These are phyloP conservation scores for Henicopernis longicauda DNA, from an alignment of 2,113 vertebrate species.

Conservation along the genomic window DNA sequence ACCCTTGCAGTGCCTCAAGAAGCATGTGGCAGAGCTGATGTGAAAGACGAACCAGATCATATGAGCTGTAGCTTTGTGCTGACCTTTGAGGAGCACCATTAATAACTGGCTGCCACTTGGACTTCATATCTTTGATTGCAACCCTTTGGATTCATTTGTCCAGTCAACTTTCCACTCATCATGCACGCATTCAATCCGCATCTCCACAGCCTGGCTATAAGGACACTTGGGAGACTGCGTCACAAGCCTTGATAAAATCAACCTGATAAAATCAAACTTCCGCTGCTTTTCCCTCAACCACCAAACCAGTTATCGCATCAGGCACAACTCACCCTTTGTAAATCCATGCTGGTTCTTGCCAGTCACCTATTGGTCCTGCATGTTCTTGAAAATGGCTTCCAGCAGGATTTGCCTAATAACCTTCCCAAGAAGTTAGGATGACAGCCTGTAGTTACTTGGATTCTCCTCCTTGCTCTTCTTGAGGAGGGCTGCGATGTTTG, in stretches of 20 bases:
- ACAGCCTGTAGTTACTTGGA: neutral
- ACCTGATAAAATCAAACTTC: neutral
- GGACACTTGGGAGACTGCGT: neutral
- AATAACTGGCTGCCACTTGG: neutral
- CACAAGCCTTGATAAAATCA: neutral
- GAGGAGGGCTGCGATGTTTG: neutral
- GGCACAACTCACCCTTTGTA: rapidly evolving
- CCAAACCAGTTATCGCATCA: neutral
- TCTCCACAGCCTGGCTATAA: neutral
- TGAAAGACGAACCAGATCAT: neutral
- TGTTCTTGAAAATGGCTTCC: neutral
- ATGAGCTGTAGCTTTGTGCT: neutral
- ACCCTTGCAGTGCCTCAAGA: neutral
- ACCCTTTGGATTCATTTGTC: neutral
- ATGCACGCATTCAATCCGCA: rapidly evolving
- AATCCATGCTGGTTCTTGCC: neutral
- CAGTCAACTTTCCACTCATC: neutral
- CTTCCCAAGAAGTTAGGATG: neutral
- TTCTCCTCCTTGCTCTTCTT: neutral
- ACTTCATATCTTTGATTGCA: neutral
- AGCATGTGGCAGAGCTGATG: neutral
- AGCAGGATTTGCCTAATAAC: neutral
- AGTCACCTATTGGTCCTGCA: neutral
- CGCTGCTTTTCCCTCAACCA: neutral
- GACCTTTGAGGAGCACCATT: neutral